These are phyloP conservation scores for Aphidius ervi DNA, from an alignment of 1,140 invertebrate species.

Conservation along the genomic window DNA sequence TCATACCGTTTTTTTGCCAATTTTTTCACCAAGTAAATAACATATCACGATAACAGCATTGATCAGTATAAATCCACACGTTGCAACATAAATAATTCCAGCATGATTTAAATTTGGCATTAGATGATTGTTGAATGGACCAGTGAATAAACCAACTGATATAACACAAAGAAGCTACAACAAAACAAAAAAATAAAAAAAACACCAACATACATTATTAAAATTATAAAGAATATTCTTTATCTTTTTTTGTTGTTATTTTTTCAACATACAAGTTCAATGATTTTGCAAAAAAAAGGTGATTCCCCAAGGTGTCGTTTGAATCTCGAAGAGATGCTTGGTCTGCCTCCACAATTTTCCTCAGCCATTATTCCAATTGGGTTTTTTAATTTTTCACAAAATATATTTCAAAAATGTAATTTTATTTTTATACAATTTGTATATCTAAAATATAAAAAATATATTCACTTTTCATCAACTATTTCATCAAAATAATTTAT, in stretches of 20 bases:
- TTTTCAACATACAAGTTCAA: constrained; percentile 29
- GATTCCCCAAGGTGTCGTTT: constrained; percentile 27
- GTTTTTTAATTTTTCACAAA: background rate
- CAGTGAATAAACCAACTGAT: constrained; percentile 24
- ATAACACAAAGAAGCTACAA: constrained; percentile 25
- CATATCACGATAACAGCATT: constrained; percentile 23
- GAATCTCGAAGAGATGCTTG: constrained; percentile 18
- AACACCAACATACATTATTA: background rate
- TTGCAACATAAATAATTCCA: constrained; percentile 22
- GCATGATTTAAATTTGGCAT: constrained; percentile 23
- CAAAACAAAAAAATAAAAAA: constrained; percentile 5
- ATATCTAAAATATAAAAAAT: too few species aligned
- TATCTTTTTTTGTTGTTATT: too few species aligned
- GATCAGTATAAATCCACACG: constrained; percentile 27
- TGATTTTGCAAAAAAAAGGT: constrained; percentile 34
- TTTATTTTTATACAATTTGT: too few species aligned
- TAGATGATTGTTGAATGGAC: constrained; percentile 26
- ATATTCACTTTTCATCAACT: too few species aligned
- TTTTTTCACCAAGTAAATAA: constrained; percentile 25
- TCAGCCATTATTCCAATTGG: constrained; percentile 26
- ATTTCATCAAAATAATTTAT: too few species aligned
- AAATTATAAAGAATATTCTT: background rate
- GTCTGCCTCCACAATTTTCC: constrained; percentile 3
- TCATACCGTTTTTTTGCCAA: constrained; percentile 25
- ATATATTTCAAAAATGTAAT: too few species aligned